Evolutionary conservation across 1,140 invertebrate genomes (phyloP), one percentile per base, ranked within the genome.

Genomic region (Cydia strobilella): DNA sequence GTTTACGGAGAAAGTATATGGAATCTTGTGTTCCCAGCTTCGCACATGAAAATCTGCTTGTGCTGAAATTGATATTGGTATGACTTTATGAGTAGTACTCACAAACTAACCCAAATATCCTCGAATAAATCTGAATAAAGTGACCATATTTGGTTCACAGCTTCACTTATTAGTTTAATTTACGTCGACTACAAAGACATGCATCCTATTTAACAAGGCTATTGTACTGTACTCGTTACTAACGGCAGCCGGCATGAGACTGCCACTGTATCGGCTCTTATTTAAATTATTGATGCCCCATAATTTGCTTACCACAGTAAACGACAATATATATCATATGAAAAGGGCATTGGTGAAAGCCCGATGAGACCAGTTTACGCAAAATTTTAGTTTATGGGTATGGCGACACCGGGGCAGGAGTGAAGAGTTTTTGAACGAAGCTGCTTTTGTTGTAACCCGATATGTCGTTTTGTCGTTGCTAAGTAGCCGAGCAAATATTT

Each of bases 1-100:
- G 75, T 80, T 81, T 75, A 76, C 73, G 74, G 81, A 80, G 81
- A 82, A 84, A 82, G 81, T 77, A 79, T 78, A 51, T 75, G 73
- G 72, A 69, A 48, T 51, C 39, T 51, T 62, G 73, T 39, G 35
- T 82, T 80, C 79, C 27, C 62, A 48, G 59, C 62, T 73, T 63
- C 79, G 73, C 39, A 54, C n/a, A 39, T 48, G 51, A 35, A 74
- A 73, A 71, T 63, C 72, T 69, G 31, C 62, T 25, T 42, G 59
- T 75, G 25, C 42, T 62, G 42, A 71, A 18, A 48, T 15, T 48
- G 4, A 3, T 1, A 4, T 15, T 15, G 13, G 12, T 1, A 48
- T 3, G 12, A 15, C 15, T 15, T 13, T 45, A 7, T 12, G 42
- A 13, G 1, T 13, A 45, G 13, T 48, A 48, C 15, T 48, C 13